Evolutionary conservation across 2,888 invertebrate genomes (phyloP).

Genomic region (Phyllotreta striolata): DNA sequence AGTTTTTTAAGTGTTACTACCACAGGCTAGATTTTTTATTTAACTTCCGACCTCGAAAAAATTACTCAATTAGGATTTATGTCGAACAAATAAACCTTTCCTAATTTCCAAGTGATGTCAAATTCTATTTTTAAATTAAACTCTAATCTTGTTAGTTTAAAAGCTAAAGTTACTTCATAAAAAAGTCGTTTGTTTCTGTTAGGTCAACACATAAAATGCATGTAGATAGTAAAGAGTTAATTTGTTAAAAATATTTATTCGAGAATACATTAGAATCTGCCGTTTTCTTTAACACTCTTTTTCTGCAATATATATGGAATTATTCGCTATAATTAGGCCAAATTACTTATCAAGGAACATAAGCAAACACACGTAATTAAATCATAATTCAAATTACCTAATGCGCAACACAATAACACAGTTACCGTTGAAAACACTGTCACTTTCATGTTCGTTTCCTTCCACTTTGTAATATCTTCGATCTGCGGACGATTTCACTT

Average conservation of each 20-base stretch:
- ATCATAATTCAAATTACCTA: constrained; percentile 35
- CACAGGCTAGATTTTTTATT: neutral
- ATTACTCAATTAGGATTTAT: neutral
- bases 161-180: constrained; percentile 5
- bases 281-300: too few species aligned
- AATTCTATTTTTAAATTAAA: constrained; percentile 11
- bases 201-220: neutral
- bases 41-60: too few species aligned
- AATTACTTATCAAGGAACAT: too few species aligned
- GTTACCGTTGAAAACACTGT: constrained; percentile 34
- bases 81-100: constrained; percentile 7
- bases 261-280: too few species aligned
- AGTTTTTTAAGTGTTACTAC: neutral
- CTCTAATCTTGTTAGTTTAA: constrained; percentile 4
- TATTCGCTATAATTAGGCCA: too few species aligned
- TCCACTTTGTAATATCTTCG: constrained; percentile 3
- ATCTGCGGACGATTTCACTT: constrained; percentile 33
- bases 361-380: neutral
- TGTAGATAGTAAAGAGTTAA: too few species aligned
- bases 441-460: constrained; percentile 40
- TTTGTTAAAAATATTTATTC: too few species aligned
- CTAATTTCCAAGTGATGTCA: constrained; percentile 3
- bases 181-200: constrained; percentile 10
- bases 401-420: constrained; percentile 35
- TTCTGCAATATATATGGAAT: too few species aligned